Evolutionary conservation across 2,113 vertebrate genomes (phyloP), one percentile per base, ranked within the genome.

Genomic region (Corynorhinus townsendii): DNA sequence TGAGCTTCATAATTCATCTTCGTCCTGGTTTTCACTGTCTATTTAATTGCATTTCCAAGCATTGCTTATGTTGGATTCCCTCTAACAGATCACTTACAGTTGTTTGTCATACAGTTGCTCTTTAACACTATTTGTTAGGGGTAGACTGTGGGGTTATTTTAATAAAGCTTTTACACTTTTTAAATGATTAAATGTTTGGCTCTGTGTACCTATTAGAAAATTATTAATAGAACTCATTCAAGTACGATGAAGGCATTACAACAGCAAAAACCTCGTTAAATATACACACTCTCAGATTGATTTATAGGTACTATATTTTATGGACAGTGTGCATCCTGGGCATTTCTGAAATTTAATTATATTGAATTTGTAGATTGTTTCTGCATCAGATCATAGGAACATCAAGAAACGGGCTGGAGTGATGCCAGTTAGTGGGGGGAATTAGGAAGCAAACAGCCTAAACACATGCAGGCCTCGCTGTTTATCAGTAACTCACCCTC

Each of bases 131-230:
- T 5, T 49, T 83, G n/a, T 73, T 90, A 49, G 76, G 43, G 47
- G 16, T 62, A 54, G 80, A 33, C 24, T 56, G 15, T 54, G 81
- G 59, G 33, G 40, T 83, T 84, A 45, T 52, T 86, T 82, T 88
- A 66, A 87, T 80, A 83, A 96, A 94, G 89, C 43, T 35, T 64
- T 72, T 52, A 2, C 19, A 4, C 73, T 88, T 95, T 28, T 75
- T 77, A 90, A 92, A 66, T 77, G 43, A 72, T 35, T 77, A n/a
- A 68, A 45, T 71, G 69, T 94, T 92, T 95, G 93, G 30, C 45
- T 94, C 5, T 86, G 12, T 92, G 66, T 94, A 77, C 52, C 30
- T 89, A 2, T 52, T 64, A 43, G 9, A n/a, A 47, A 77, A 30
- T 76, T 56, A 33, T 52, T 88, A 28, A 66, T 80, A 3, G 54